Evolutionary conservation across 2,797 vertebrate species (phyloP).

Genomic region (Nasua narica): DNA sequence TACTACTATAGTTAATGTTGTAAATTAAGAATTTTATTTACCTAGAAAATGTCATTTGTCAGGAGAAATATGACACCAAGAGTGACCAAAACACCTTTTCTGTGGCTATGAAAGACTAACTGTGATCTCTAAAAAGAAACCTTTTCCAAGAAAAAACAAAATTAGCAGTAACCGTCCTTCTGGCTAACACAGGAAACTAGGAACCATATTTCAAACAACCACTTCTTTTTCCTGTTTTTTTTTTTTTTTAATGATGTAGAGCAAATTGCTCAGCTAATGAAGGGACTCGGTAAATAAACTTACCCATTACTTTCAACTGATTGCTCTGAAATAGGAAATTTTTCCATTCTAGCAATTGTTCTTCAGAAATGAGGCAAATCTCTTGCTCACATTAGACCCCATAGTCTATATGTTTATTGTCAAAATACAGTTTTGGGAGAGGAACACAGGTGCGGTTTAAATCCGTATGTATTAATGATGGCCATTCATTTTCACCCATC

Average conservation of each 20-base stretch:
- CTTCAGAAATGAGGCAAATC: conserved; percentile 31
- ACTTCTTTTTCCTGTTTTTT: conserved; percentile 20
- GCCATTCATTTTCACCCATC: background rate
- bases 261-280: conserved; percentile 60
- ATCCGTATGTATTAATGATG: background rate
- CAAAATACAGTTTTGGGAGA: background rate
- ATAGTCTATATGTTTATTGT: background rate
- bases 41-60: background rate
- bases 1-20: background rate
- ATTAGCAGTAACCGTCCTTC: conserved; percentile 63
- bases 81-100: background rate
- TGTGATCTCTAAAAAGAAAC: background rate
- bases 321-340: conserved; percentile 42
- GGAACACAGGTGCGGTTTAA: background rate
- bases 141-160: conserved; percentile 56
- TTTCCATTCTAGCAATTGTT: conserved; percentile 36
- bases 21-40: conserved; percentile 8
- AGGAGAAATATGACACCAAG: background rate
- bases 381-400: background rate
- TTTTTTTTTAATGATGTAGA: conserved; percentile 56
- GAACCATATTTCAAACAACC: conserved; percentile 64
- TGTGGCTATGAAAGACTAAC: background rate
- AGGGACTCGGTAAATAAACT: conserved; percentile 65
- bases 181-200: conserved; percentile 67
- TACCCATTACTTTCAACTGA: conserved; percentile 43